Evolutionary conservation across 2,113 vertebrate genomes (phyloP).

Genomic region (Gymnorhina tibicen): DNA sequence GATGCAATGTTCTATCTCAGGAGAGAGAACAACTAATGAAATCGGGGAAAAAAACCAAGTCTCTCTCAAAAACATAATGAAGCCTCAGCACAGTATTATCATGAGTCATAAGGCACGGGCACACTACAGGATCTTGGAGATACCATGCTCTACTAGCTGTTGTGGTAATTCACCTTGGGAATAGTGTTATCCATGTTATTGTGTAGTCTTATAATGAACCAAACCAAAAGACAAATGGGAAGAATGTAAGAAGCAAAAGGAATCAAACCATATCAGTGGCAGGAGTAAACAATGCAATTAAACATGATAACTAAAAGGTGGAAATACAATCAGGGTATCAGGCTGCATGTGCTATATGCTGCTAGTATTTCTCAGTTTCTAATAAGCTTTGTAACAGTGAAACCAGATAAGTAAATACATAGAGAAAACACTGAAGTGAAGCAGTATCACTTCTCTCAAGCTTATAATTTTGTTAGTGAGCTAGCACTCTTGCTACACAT

Average conservation of each 20-base stretch:
- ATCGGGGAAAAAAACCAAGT: background rate
- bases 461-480: background rate
- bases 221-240: background rate
- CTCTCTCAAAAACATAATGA: background rate
- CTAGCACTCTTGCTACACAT: background rate
- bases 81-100: background rate
- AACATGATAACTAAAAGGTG: background rate
- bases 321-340: background rate
- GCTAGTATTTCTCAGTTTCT: background rate
- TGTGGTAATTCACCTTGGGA: background rate
- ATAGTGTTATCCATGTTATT: background rate
- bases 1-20: background rate
- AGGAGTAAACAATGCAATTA: background rate
- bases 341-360: background rate
- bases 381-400: background rate
- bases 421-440: background rate
- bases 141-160: background rate
- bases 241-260: background rate
- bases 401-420: background rate
- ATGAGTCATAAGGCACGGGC: background rate
- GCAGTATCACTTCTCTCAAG: background rate
- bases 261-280: background rate
- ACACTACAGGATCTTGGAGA: background rate
- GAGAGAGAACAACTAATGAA: background rate
- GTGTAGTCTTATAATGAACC: background rate